phyloP scores from a whole-genome alignment of 2,797 vertebrate genomes.

The Phalloptychus januarius region DNA sequence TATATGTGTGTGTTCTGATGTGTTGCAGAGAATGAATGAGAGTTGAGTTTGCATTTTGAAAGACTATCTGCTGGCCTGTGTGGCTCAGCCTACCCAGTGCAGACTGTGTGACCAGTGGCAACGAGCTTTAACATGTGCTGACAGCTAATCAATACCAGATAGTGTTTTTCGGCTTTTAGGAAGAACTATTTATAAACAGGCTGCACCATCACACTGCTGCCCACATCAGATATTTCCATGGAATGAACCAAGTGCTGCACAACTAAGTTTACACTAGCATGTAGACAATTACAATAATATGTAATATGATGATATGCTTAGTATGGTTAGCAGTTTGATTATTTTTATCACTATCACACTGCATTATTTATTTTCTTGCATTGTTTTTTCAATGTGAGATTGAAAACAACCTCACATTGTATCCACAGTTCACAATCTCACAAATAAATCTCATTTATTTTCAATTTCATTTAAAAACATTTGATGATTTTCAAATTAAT shows the following conservation, averaged over 20 bases:
- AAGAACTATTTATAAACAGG: constrained; percentile 73
- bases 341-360: neutral
- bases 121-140: constrained; percentile 74
- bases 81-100: constrained; percentile 26
- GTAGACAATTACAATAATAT: neutral
- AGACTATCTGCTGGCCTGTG: constrained; percentile 21
- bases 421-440: no score
- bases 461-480: no score
- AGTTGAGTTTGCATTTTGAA: constrained; percentile 24
- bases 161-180: constrained; percentile 81
- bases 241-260: constrained; percentile 50
- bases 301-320: neutral
- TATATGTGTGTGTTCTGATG: neutral
- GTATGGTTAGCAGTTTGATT: neutral
- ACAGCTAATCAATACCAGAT: constrained; percentile 81
- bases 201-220: constrained; percentile 65
- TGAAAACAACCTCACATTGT: no score
- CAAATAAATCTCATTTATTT: no score
- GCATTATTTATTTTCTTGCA: neutral
- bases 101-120: constrained; percentile 65
- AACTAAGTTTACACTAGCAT: constrained; percentile 27
- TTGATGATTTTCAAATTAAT: no score
- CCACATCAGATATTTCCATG: constrained; percentile 75
- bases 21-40: constrained; percentile 6
- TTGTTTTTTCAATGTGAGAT: neutral